Conservation (phyloP, 1,140 invertebrate species). For the Neodiprion fabricii region DNA sequence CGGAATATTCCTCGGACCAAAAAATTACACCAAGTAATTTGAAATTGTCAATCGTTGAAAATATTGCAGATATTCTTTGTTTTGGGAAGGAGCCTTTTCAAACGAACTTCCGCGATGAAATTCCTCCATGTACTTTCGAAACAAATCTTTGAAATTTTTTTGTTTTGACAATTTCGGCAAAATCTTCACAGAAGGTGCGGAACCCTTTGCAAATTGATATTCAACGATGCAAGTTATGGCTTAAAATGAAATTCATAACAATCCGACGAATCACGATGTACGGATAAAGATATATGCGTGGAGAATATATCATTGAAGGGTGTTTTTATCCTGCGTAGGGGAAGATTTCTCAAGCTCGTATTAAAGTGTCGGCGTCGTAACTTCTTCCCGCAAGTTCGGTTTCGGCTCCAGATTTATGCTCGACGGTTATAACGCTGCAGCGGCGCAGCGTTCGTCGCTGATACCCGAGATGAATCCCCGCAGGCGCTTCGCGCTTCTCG, state of each 20-base stretch:
- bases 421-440: conserved; percentile 48
- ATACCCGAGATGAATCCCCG: conserved; percentile 60
- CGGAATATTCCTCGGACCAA: too few relatives aligned
- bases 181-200: too few relatives aligned
- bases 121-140: too few relatives aligned
- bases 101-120: too few relatives aligned
- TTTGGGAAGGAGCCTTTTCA: too few relatives aligned
- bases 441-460: conserved; percentile 35
- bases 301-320: background rate
- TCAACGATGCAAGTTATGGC: conserved; percentile 55
- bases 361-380: too few relatives aligned
- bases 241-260: conserved; percentile 59
- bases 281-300: conserved; percentile 47
- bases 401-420: conserved; percentile 60
- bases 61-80: too few relatives aligned
- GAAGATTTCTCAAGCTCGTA: too few relatives aligned
- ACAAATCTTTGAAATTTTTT: too few relatives aligned
- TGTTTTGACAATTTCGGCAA: too few relatives aligned
- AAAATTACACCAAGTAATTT: too few relatives aligned
- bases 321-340: background rate
- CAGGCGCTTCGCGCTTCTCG: conserved; percentile 52
- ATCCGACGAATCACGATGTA: conserved; percentile 41
- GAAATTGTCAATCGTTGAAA: too few relatives aligned
- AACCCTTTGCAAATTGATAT: conserved; percentile 54
- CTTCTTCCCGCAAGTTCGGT: conserved; percentile 22